A percentile compares a stretch with the other conserved stretches of the same genome.
Conservation (phyloP, 1,140 invertebrate genomes). For the Dinothrombium tinctorium region DNA sequence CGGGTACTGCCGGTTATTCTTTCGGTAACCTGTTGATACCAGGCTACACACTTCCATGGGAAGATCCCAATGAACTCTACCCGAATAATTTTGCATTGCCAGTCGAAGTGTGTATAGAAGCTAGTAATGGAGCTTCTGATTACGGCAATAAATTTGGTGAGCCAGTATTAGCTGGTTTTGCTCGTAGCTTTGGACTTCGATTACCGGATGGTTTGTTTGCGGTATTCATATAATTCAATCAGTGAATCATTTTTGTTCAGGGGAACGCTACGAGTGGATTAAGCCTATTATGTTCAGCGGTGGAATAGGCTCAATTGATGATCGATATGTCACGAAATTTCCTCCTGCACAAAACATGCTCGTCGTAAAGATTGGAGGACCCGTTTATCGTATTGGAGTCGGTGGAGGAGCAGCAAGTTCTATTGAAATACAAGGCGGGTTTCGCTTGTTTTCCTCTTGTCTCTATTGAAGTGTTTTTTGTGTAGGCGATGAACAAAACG, state of each 20-base stretch:
- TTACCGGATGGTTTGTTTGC: slow-evolving; percentile 20
- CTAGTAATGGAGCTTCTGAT: slow-evolving; percentile 90
- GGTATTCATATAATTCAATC: neutral
- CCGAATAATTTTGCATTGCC: slow-evolving; percentile 72
- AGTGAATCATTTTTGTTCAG: slow-evolving; percentile 12
- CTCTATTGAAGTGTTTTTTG: neutral
- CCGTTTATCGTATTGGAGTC: slow-evolving; percentile 74
- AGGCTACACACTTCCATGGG: slow-evolving; percentile 68
- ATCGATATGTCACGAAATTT: slow-evolving; percentile 45
- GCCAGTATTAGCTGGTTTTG: slow-evolving; percentile 71
- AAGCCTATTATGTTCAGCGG: slow-evolving; percentile 98
- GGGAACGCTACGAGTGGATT: slow-evolving; percentile 64
- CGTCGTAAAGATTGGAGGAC: slow-evolving; percentile 83
- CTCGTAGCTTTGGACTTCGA: slow-evolving; percentile 60
- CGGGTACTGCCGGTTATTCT: slow-evolving; percentile 84
- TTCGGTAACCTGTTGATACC: slow-evolving; percentile 77
- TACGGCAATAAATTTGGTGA: slow-evolving; percentile 97
- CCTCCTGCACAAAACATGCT: slow-evolving; percentile 45
- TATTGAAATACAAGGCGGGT: slow-evolving; percentile 17
- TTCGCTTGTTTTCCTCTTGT: neutral
- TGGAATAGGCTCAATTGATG: slow-evolving; percentile 70
- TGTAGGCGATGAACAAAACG: slow-evolving; percentile 49
- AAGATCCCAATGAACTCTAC: slow-evolving; percentile 35
- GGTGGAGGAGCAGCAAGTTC: slow-evolving; percentile 89
- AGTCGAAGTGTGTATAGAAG: slow-evolving; percentile 66